These are phyloP conservation scores for Phaetusa simplex DNA, from an alignment of 2,113 vertebrate genomes.

Conservation along the genomic window DNA sequence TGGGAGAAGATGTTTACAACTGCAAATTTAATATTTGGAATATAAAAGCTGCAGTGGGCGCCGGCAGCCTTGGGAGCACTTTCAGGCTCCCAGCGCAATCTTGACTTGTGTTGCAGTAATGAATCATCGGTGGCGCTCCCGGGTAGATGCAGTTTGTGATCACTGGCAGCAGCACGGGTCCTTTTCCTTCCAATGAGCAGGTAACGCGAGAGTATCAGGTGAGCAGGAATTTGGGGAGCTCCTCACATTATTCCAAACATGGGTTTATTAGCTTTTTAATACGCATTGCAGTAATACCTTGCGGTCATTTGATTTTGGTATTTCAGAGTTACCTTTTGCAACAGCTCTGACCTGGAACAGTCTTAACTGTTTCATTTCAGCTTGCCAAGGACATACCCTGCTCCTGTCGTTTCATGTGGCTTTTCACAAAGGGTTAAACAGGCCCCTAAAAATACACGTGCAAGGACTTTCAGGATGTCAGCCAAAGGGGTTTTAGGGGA, in stretches of 20 bases:
- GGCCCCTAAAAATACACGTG: not conserved
- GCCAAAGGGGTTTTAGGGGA: not conserved
- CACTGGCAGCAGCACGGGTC: not conserved
- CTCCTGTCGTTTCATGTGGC: not conserved
- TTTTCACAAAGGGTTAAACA: not conserved
- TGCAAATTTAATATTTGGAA: fast-evolving
- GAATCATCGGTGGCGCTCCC: not conserved
- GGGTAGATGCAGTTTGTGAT: not conserved
- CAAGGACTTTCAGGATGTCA: not conserved
- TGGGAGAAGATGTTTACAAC: not conserved
- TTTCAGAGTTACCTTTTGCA: conserved; percentile 6
- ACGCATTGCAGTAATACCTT: not conserved
- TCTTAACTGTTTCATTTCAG: not conserved
- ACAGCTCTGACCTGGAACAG: not conserved
- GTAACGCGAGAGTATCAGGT: not conserved
- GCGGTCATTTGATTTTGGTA: not conserved
- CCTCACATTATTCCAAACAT: not conserved
- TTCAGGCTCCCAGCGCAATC: not conserved
- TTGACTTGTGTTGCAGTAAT: not conserved
- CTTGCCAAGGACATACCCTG: not conserved
- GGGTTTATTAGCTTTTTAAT: not conserved
- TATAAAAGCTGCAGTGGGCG: fast-evolving
- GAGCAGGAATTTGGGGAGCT: not conserved
- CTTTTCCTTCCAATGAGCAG: not conserved
- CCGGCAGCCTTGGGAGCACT: not conserved